Evolutionary conservation across 1,140 invertebrate genomes (phyloP), one percentile per base, ranked within the genome.

Genomic region (Diuraphis noxia): DNA sequence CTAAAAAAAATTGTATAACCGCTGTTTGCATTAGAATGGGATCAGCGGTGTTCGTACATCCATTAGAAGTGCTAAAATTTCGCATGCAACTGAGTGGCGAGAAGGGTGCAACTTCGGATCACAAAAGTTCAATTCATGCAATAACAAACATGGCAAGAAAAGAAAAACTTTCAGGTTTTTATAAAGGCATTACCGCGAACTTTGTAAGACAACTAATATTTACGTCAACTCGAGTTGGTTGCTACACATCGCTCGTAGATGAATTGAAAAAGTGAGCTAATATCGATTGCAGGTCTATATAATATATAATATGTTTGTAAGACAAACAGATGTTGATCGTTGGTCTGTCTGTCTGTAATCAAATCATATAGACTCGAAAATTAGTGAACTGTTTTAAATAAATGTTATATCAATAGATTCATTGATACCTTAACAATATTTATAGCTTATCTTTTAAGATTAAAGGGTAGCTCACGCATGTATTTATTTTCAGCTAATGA

Each of bases 41-140:
- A 79, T 99, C 99, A 17, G 99, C 99, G 52, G 95, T 96, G 92
- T 97, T 99, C 93, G 99, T 99, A 5, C 99, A 99, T 94, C 99
- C 99, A 0, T 94, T 99, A 88, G 99, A 99, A 95, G 95, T 99
- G 92, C 96, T 99, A 7, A 99, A 99, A 94, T 99, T 98, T 94
- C 95, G 99, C 91, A 99, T 99, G 99, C 99, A 99, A 94, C 94
- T 99, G 56, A 98, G 97, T 93, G 96, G 97, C 88, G 95, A 94
- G 40, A 95, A 95, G n/a, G 95, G 96, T 6, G 95, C 95, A 79
- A 95, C 95, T 13, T 96, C 96, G 93, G 97, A 98, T 93, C 96
- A 96, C 93, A 96, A 96, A 93, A 97, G 96, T 30, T 97, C 96
- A 93, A 95, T 97, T 63, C 95, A 97, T 94, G 96, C 95, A 41